Percentiles rank a stretch among this genome's conserved stretches.
phyloP scores from a whole-genome alignment of 2,888 invertebrate genomes.

The Xiphydria camelus region DNA sequence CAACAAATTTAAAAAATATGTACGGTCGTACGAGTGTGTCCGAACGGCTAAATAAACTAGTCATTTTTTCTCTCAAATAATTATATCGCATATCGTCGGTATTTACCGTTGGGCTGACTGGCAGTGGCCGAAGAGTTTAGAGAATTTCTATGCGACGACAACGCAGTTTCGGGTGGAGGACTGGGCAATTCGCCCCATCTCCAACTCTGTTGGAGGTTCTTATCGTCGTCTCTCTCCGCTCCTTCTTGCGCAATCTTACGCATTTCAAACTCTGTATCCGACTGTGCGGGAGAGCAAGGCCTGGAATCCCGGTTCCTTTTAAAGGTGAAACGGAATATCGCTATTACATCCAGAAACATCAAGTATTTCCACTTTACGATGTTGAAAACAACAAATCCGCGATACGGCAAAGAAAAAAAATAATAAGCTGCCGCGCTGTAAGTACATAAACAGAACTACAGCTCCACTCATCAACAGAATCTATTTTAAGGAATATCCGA shows the following conservation, averaged over 20 bases:
- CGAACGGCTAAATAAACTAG: too few relatives aligned
- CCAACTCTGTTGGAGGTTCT: slow-evolving; percentile 71
- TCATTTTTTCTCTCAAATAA: not conserved
- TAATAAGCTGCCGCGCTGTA: too few relatives aligned
- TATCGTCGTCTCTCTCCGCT: slow-evolving; percentile 53
- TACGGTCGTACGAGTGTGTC: too few relatives aligned
- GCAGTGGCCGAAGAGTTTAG: slow-evolving; percentile 35
- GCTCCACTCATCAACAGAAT: too few relatives aligned
- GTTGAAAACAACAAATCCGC: too few relatives aligned
- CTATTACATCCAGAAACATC: slow-evolving; percentile 25
- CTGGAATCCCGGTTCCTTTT: slow-evolving; percentile 64
- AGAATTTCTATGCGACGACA: slow-evolving; percentile 38
- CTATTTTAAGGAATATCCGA: too few relatives aligned
- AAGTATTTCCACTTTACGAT: slow-evolving; percentile 12
- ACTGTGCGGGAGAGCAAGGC: slow-evolving; percentile 84
- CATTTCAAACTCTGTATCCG: slow-evolving; percentile 91
- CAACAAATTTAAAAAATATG: too few relatives aligned
- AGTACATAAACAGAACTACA: too few relatives aligned
- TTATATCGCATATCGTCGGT: slow-evolving; percentile 26
- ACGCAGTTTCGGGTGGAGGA: slow-evolving; percentile 50
- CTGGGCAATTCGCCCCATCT: slow-evolving; percentile 87
- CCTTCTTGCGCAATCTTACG: slow-evolving; percentile 59
- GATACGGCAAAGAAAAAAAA: too few relatives aligned
- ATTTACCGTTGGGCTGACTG: slow-evolving; percentile 45
- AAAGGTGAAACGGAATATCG: slow-evolving; percentile 40